These are phyloP conservation scores for Takifugu flavidus DNA, from an alignment of 2,113 vertebrate species.

Conservation along the genomic window DNA sequence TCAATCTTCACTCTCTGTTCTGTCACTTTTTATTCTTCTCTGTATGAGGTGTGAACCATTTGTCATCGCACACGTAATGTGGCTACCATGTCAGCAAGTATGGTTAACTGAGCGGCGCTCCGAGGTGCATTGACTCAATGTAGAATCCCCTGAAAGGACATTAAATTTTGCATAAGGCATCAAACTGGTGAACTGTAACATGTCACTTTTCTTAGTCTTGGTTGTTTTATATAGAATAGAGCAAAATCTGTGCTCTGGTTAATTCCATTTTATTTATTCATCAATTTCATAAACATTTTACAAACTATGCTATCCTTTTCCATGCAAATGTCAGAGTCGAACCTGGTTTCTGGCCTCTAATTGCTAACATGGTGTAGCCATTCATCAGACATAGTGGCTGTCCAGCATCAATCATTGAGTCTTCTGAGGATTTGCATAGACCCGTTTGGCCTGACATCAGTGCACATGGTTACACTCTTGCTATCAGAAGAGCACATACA, in stretches of 20 bases:
- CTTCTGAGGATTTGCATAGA: slow-evolving; percentile 37
- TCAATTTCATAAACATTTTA: slow-evolving; percentile 9
- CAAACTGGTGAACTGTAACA: no score
- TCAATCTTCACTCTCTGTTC: slow-evolving; percentile 33
- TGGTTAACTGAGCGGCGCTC: slow-evolving; percentile 8
- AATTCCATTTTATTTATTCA: slow-evolving; percentile 2
- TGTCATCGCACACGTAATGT: slow-evolving; percentile 63
- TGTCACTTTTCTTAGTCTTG: no score
- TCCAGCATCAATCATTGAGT: slow-evolving; percentile 54
- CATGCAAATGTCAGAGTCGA: slow-evolving; percentile 4
- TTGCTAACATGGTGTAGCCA: slow-evolving; percentile 49
- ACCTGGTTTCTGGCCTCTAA: slow-evolving; percentile 47
- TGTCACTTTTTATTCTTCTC: slow-evolving; percentile 10
- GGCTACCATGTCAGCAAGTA: slow-evolving; percentile 37
- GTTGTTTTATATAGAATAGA: no score
- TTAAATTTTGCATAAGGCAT: no score
- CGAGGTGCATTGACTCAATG: slow-evolving; percentile 35
- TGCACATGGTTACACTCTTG: slow-evolving; percentile 9
- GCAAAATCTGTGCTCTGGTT: slow-evolving; percentile 2
- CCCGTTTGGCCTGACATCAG: slow-evolving; percentile 44
- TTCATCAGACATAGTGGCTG: slow-evolving; percentile 56
- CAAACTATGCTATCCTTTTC: slow-evolving; percentile 23
- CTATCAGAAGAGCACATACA: slow-evolving; percentile 19
- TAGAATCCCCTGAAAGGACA: slow-evolving; percentile 32
- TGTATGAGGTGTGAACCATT: slow-evolving; percentile 61